These are phyloP conservation scores for Petromus typicus DNA, from an alignment of 2,113 vertebrate genomes.

Conservation along the genomic window DNA sequence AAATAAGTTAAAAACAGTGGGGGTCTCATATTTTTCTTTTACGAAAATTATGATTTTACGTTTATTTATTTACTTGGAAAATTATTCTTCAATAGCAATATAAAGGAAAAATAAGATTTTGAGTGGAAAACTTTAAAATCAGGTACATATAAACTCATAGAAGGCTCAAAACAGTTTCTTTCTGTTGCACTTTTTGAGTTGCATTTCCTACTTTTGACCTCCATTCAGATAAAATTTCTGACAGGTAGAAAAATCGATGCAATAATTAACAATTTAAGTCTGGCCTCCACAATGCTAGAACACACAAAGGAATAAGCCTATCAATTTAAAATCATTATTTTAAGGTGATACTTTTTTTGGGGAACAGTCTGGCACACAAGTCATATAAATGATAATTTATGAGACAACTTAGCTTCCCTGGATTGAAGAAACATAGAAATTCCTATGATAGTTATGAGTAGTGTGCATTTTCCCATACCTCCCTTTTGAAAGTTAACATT, in stretches of 20 bases:
- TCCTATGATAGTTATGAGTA: background rate
- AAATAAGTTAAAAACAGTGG: background rate
- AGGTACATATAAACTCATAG: background rate
- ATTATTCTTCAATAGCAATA: background rate
- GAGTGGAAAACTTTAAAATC: constrained; percentile 31
- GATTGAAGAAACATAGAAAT: background rate
- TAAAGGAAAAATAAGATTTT: constrained; percentile 35
- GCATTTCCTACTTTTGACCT: constrained; percentile 35
- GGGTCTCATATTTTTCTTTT: constrained; percentile 13
- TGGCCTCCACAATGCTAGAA: background rate
- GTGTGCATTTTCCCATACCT: background rate
- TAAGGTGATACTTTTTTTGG: constrained; percentile 13
- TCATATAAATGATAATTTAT: constrained; percentile 21
- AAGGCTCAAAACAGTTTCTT: background rate
- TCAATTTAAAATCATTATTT: constrained; percentile 21
- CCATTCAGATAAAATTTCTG: background rate
- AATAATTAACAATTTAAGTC: background rate
- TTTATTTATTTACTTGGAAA: constrained; percentile 13
- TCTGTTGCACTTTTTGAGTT: background rate
- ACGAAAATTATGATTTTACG: background rate
- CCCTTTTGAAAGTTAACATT: background rate
- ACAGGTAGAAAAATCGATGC: background rate
- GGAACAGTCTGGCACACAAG: background rate
- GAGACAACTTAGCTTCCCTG: constrained; percentile 33
- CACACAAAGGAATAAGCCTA: background rate